Evolutionary conservation across 2,113 vertebrate species (phyloP), one percentile per base, ranked within the genome.

Genomic region (Halichoeres trimaculatus): DNA sequence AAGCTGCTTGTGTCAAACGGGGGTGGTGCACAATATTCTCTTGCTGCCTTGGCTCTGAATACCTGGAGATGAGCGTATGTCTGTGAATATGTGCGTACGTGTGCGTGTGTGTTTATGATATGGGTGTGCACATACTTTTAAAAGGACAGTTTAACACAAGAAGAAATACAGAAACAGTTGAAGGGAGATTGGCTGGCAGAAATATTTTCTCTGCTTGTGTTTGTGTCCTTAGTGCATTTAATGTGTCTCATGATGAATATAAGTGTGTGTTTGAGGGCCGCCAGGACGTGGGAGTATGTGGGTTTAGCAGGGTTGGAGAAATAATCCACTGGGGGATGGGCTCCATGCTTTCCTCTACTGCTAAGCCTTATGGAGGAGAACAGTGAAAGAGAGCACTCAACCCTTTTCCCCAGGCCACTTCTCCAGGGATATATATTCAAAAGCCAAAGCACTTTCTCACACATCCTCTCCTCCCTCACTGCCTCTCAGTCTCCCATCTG

Each of bases 241-340:
- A 9, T 45, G 70, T 86, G n/a, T n/a, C 66, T 80, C 76, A 80
- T 82, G 81, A 88, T 90, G 82, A 91, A 83, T 78, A 85, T 78
- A 74, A 4, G 30, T 85, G 85, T 88, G 83, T 89, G 81, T 89
- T 86, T 83, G 54, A 80, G 80, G 61, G 60, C 76, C 56, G 74
- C 76, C 55, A 84, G 80, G 77, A 78, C 64, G 88, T 90, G 85
- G 87, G 90, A 80, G 90, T 89, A 84, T 51, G 82, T 86, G 86
- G 88, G 87, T 47, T 91, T 89, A 90, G 79, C 81, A 81, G 76
- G 80, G 84, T 76, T 51, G 67, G 74, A 90, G 80, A 80, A 90
- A 87, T 91, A 89, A 93, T 92, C 88, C 88, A 86, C 77, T 78
- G 89, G 89, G 90, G 87, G 89, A 83, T 85, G 89, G 89, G 89